Evolutionary conservation across 2,888 invertebrate genomes (phyloP).

Genomic region (Scaptomyza flava): DNA sequence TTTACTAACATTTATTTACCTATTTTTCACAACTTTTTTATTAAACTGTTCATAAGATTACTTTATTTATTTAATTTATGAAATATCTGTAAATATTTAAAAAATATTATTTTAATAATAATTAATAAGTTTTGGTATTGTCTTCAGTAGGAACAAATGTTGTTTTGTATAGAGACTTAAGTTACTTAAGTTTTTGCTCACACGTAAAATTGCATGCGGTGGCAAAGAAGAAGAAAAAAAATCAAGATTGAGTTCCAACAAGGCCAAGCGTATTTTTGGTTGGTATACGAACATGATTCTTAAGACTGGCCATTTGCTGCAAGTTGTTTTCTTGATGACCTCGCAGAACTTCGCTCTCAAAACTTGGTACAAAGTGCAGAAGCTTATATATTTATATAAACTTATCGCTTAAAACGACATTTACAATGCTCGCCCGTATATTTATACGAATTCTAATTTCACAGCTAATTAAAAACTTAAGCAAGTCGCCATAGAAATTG

Average conservation of each 20-base stretch:
- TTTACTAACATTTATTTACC: no score
- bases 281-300: constrained; percentile 54
- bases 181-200: not conserved
- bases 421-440: not conserved
- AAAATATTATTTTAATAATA: no score
- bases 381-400: constrained; percentile 10
- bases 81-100: no score
- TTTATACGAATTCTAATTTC: constrained; percentile 22
- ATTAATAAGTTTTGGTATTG: no score
- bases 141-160: no score
- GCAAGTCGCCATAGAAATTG: constrained; percentile 1
- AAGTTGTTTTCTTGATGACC: constrained; percentile 46
- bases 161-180: not conserved
- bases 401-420: constrained; percentile 6
- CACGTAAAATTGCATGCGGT: not conserved
- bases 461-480: constrained; percentile 17
- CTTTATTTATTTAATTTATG: not conserved
- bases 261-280: constrained; percentile 42
- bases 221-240: not conserved
- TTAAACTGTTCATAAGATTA: not conserved
- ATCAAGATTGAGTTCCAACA: constrained; percentile 49
- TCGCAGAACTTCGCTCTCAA: constrained; percentile 21
- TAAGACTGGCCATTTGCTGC: constrained; percentile 36
- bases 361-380: constrained; percentile 33
- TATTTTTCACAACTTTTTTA: no score